phyloP scores from a whole-genome alignment of 2,113 vertebrate genomes.

The Mugil cephalus region DNA sequence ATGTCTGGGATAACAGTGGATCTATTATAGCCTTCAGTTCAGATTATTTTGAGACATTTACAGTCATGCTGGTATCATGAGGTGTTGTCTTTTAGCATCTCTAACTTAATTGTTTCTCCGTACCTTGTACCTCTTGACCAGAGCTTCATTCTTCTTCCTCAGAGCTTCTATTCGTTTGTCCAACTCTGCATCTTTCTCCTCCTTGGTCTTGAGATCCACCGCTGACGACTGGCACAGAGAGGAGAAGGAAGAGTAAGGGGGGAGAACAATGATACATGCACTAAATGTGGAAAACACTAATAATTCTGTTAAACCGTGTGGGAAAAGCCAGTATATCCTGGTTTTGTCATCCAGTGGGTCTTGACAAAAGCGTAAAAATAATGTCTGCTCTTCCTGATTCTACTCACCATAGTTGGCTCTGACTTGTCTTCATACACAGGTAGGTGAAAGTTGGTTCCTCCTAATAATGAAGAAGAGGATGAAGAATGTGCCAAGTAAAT shows the following conservation, averaged over 20 bases:
- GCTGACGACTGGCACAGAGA: slow-evolving; percentile 80
- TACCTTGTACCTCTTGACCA: slow-evolving; percentile 91
- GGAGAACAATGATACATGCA: too few species aligned
- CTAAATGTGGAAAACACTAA: too few species aligned
- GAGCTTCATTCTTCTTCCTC: slow-evolving; percentile 92
- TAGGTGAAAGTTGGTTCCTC: slow-evolving; percentile 9
- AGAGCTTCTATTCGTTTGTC: slow-evolving; percentile 92
- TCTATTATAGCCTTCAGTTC: too few species aligned
- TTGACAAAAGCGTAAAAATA: too few species aligned
- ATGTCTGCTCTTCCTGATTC: background rate
- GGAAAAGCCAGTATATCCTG: too few species aligned
- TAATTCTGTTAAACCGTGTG: too few species aligned
- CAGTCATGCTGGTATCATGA: too few species aligned
- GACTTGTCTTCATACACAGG: slow-evolving; percentile 39
- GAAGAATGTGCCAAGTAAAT: too few species aligned
- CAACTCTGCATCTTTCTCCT: slow-evolving; percentile 93
- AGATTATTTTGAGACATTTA: too few species aligned
- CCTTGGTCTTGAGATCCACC: slow-evolving; percentile 90
- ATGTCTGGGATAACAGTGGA: too few species aligned
- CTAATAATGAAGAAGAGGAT: slow-evolving; percentile 27
- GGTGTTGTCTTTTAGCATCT: too few species aligned
- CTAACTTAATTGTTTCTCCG: background rate
- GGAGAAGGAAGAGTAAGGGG: background rate
- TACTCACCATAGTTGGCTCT: slow-evolving; percentile 75
- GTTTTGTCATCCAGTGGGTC: too few species aligned